Evolutionary conservation across 2,888 invertebrate genomes (phyloP).

Genomic region (Mesorhabditis spiculigera): DNA sequence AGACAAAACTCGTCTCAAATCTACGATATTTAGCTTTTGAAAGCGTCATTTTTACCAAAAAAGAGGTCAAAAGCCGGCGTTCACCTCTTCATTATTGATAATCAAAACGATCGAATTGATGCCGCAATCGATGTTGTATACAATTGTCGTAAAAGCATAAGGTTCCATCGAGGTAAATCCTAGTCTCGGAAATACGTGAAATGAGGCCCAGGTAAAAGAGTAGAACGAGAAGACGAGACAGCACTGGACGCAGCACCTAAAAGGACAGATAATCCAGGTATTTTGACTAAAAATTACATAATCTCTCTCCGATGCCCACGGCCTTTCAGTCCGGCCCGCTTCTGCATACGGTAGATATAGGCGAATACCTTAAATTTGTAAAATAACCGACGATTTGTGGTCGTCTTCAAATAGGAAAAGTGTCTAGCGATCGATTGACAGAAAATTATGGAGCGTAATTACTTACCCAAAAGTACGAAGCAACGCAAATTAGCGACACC

Average conservation of each 20-base stretch:
- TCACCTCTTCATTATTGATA: conserved; percentile 3
- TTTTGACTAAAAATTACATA: neutral
- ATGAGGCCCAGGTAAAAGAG: neutral
- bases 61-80: too few species aligned
- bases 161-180: neutral
- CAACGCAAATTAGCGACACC: neutral
- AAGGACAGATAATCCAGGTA: neutral
- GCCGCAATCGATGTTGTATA: neutral
- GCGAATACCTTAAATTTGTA: neutral
- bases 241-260: neutral
- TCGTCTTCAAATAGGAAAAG: too few species aligned
- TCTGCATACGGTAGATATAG: neutral
- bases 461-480: conserved; percentile 2
- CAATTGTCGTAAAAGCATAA: neutral
- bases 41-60: too few species aligned
- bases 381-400: too few species aligned
- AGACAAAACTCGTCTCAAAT: too few species aligned
- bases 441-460: too few species aligned
- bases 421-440: too few species aligned
- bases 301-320: neutral
- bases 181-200: neutral
- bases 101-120: neutral
- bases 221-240: conserved; percentile 4
- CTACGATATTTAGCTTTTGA: too few species aligned
- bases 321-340: neutral